Percentiles rank a stretch among this genome's conserved stretches.
phyloP scores from a whole-genome alignment of 2,888 invertebrate genomes.

The Pollenia labialis region DNA sequence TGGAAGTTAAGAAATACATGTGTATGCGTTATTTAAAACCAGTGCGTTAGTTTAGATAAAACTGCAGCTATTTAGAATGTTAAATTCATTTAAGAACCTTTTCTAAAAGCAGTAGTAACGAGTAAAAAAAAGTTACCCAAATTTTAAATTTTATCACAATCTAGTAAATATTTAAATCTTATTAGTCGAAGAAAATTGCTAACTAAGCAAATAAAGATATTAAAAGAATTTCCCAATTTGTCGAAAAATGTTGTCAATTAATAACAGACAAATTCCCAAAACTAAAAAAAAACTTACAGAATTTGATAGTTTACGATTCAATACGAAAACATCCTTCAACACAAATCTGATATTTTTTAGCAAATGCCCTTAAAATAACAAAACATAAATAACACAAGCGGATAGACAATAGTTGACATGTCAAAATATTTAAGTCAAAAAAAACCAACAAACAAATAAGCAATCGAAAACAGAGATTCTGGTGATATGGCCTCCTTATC shows the following conservation, averaged over 20 bases:
- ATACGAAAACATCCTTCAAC: constrained; percentile 1
- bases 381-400: background rate
- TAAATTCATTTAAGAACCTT: too few species aligned
- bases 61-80: too few species aligned
- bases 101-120: too few species aligned
- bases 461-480: background rate
- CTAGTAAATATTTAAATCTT: background rate
- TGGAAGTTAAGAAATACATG: too few species aligned
- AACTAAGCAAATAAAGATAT: background rate
- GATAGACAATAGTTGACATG: background rate
- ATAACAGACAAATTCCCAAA: background rate
- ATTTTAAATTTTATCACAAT: background rate
- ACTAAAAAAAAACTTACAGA: background rate
- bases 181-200: background rate
- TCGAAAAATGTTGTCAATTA: constrained; percentile 5
- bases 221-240: background rate
- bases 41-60: too few species aligned
- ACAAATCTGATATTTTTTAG: background rate
- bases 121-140: background rate
- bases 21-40: too few species aligned
- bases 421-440: constrained; percentile 1
- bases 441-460: background rate
- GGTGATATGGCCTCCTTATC: background rate
- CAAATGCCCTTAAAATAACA: constrained; percentile 38
- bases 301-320: background rate